Conservation (phyloP, 2,888 invertebrate genomes). For the Athripsodes cinereus region DNA sequence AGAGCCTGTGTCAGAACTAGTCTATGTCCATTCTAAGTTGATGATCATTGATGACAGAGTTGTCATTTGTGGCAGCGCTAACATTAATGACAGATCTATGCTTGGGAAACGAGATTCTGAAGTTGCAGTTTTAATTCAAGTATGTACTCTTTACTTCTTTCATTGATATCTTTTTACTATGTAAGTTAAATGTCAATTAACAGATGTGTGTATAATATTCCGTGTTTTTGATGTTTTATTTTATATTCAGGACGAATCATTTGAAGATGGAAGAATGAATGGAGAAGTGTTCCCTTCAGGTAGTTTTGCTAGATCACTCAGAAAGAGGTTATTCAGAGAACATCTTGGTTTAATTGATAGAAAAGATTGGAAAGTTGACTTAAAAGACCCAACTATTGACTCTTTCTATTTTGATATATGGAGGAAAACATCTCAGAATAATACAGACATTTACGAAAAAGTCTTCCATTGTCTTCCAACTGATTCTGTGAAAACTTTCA, state of each 20-base stretch:
- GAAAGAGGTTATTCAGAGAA: conserved; percentile 84
- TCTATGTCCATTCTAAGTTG: conserved; percentile 97
- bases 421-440: conserved; percentile 71
- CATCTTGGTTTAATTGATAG: conserved; percentile 69
- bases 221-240: background rate
- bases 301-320: conserved; percentile 75
- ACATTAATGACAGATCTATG: conserved; percentile 95
- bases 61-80: conserved; percentile 95
- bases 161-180: no score
- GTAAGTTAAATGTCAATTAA: no score
- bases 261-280: conserved; percentile 76
- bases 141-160: conserved; percentile 30
- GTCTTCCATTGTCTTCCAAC: conserved; percentile 90
- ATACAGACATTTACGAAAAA: conserved; percentile 87
- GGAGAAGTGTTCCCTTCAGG: conserved; percentile 77
- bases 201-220: background rate
- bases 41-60: conserved; percentile 89
- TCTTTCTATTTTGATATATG: conserved; percentile 82
- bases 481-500: conserved; percentile 73
- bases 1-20: conserved; percentile 82
- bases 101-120: conserved; percentile 93
- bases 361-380: conserved; percentile 49
- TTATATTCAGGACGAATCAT: conserved; percentile 63
- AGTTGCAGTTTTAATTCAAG: conserved; percentile 83
- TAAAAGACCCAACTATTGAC: conserved; percentile 75